Evolutionary conservation across 2,797 vertebrate genomes (phyloP).

Genomic region (Notamacropus eugenii): DNA sequence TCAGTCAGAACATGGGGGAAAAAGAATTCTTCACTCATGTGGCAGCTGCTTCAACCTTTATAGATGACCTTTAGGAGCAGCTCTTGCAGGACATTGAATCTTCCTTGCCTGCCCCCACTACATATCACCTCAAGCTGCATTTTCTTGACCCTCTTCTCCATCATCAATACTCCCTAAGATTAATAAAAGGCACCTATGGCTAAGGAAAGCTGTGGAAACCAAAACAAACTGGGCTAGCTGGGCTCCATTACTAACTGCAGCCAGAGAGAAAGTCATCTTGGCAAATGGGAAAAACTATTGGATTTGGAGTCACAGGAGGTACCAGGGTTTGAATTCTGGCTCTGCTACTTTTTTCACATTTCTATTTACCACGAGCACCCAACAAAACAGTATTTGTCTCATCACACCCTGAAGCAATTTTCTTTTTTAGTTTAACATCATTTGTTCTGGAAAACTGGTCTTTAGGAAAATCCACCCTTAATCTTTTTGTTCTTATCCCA

Average conservation of each 20-base stretch:
- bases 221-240: background rate
- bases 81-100: background rate
- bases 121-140: background rate
- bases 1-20: background rate
- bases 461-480: constrained; percentile 9
- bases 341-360: background rate
- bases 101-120: background rate
- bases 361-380: background rate
- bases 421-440: background rate
- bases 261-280: background rate
- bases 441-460: constrained; percentile 1
- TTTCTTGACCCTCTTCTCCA: background rate
- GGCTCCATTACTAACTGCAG: background rate
- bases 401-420: background rate
- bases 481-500: background rate
- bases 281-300: background rate
- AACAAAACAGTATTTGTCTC: background rate
- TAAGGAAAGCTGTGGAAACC: background rate
- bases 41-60: background rate
- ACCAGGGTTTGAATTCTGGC: background rate
- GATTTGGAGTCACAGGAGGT: background rate
- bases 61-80: background rate
- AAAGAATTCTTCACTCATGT: background rate
- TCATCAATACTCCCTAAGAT: background rate
- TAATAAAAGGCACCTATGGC: fast-evolving